These are phyloP conservation scores for Drosophila demipolita DNA, from an alignment of 2,888 invertebrate species.

Conservation along the genomic window DNA sequence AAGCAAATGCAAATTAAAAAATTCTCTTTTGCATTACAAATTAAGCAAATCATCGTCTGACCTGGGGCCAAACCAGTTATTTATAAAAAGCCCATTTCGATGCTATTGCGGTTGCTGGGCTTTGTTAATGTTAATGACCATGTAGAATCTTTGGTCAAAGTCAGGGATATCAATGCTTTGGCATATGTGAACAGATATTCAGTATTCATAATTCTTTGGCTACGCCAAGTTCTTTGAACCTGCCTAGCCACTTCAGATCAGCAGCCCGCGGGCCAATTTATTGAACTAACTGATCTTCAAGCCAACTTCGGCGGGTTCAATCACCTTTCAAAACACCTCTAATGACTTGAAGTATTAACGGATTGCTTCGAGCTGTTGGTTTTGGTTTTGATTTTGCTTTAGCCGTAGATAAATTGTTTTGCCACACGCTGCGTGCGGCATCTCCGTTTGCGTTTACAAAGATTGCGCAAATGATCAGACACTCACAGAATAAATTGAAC, in stretches of 20 bases:
- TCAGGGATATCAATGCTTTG: slow-evolving; percentile 44
- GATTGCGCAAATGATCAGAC: slow-evolving; percentile 41
- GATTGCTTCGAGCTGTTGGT: slow-evolving; percentile 41
- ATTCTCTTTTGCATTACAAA: slow-evolving; percentile 55
- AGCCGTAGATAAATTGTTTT: slow-evolving; percentile 25
- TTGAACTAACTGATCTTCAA: slow-evolving; percentile 18
- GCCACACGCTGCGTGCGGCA: slow-evolving; percentile 45
- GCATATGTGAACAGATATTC: slow-evolving; percentile 19
- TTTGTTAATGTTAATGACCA: slow-evolving; percentile 50
- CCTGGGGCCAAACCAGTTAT: slow-evolving; percentile 70
- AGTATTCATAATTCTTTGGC: slow-evolving; percentile 41
- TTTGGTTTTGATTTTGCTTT: background rate
- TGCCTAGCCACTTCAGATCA: slow-evolving; percentile 43
- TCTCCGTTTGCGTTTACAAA: slow-evolving; percentile 28
- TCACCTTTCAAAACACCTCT: slow-evolving; percentile 74
- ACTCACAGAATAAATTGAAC: slow-evolving; percentile 18
- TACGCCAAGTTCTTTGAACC: slow-evolving; percentile 61
- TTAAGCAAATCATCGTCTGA: slow-evolving; percentile 68
- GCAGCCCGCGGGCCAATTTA: slow-evolving; percentile 46
- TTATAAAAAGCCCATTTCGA: slow-evolving; percentile 30
- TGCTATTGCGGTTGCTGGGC: background rate
- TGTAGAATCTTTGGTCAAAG: slow-evolving; percentile 47
- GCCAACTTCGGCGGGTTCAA: slow-evolving; percentile 61
- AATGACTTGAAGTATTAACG: slow-evolving; percentile 67
- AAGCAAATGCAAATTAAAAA: slow-evolving; percentile 42